Base-by-base conservation (phyloP, 2,113 vertebrate genomes). In the Oreocharis arfaki region DNA sequence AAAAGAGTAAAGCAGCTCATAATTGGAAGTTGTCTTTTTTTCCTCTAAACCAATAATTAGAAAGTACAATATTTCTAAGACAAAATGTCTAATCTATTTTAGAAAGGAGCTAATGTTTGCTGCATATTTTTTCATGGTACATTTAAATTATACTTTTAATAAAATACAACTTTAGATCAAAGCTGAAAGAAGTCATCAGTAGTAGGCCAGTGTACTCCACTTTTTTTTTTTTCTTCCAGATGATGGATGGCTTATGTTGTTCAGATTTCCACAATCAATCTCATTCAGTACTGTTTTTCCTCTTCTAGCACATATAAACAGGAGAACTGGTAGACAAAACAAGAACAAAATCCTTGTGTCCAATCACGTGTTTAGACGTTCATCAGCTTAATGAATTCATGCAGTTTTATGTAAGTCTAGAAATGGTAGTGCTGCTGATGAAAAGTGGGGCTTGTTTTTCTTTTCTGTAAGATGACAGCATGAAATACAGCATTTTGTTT, bases 131-230 rank as follows among this genome's bases (percentile, higher is more conserved):
- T 96, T 97, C 97, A 97, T 96, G 93, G 97, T 98, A 98, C 93
- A 98, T 96, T 98, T 98, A 98, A 98, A 98, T 98, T 98, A 98
- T 97, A 97, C 93, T 96, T 98, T 98, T 98, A 98, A 98, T 98
- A 98, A 98, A 98, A 98, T 98, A 98, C 97, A 98, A 98, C 97
- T 98, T 98, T 98, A 98, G 97, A 96, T 97, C 97, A 97, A 98
- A 98, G 97, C 94, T 98, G 97, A 98, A 98, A 97, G 97, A 98
- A 98, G 97, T 98, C 96, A 98, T 98, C 98, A 98, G 98, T 98
- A 98, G 98, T 98, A 98, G 98, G 97, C 97, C 97, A 98, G 97
- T 98, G 96, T 97, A 96, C 95, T 97, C 97, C 97, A 96, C 87
- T 93, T 84, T 95, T 96, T 94, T 96, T 94, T 87, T 90, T 67